Evolutionary conservation across 2,888 invertebrate species (phyloP).

Genomic region (Subacronicta megacephala): DNA sequence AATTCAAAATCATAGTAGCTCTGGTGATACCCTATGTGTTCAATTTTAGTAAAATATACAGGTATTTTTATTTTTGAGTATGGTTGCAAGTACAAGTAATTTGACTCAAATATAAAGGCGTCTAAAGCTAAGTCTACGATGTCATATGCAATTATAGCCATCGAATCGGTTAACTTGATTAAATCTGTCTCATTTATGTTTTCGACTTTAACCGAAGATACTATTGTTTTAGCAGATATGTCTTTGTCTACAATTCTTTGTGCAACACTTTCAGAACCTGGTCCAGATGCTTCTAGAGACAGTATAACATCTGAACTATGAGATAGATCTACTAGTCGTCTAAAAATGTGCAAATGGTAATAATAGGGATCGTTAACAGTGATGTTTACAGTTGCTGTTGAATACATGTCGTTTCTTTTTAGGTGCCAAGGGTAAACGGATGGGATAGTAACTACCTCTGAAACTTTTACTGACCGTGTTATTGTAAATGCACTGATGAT

Average conservation of each 20-base stretch:
- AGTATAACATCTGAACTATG: slow-evolving; percentile 45
- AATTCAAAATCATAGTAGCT: slow-evolving; percentile 73
- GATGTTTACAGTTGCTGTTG: slow-evolving; percentile 64
- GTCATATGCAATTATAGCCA: slow-evolving; percentile 62
- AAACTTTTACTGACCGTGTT: slow-evolving; percentile 57
- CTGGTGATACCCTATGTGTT: slow-evolving; percentile 77
- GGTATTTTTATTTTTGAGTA: slow-evolving; percentile 60
- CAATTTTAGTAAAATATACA: slow-evolving; percentile 73
- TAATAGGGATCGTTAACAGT: slow-evolving; percentile 59
- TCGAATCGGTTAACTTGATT: slow-evolving; percentile 52
- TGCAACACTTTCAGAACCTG: slow-evolving; percentile 62
- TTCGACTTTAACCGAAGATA: neutral
- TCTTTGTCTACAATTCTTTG: slow-evolving; percentile 41
- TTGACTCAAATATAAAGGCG: slow-evolving; percentile 71
- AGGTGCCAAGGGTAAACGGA: slow-evolving; percentile 78
- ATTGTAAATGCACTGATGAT: slow-evolving; percentile 61
- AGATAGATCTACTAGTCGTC: slow-evolving; percentile 61
- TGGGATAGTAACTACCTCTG: slow-evolving; percentile 67
- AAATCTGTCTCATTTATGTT: slow-evolving; percentile 32
- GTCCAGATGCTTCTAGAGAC: slow-evolving; percentile 59
- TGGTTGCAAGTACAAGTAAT: slow-evolving; percentile 65
- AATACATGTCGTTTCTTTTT: slow-evolving; percentile 62
- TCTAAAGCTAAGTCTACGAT: slow-evolving; percentile 69
- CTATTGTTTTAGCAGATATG: slow-evolving; percentile 6
- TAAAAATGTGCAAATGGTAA: slow-evolving; percentile 71